phyloP scores from a whole-genome alignment of 2,113 vertebrate genomes.

The Prionailurus bengalensis region DNA sequence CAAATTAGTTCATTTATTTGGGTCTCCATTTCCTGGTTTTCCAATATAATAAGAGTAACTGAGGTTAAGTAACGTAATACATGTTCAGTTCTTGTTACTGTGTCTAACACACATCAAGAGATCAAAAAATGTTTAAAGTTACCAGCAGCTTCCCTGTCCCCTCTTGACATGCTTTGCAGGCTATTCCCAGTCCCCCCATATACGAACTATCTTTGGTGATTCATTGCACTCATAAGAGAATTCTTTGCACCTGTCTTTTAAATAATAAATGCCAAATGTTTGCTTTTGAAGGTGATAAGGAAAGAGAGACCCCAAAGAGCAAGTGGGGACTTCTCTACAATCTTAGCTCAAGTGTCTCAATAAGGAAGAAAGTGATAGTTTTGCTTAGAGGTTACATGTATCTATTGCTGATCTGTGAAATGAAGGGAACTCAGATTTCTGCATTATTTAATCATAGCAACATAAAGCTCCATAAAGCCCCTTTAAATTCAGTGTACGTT shows the following conservation, averaged over 20 bases:
- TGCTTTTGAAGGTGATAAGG: constrained; percentile 51
- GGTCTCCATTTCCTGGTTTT: background rate
- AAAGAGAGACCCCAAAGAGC: background rate
- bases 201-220: background rate
- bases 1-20: background rate
- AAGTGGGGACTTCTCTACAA: background rate
- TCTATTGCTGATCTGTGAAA: background rate
- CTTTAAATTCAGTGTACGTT: background rate
- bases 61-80: background rate
- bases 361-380: background rate
- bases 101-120: background rate
- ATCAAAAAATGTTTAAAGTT: background rate
- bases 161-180: background rate
- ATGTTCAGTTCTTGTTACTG: background rate
- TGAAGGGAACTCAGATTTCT: constrained; percentile 10
- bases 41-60: constrained; percentile 13
- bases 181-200: background rate
- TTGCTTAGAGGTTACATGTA: background rate
- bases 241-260: background rate
- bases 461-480: constrained; percentile 28
- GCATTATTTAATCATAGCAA: constrained; percentile 47
- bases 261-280: constrained; percentile 42
- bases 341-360: constrained; percentile 2
- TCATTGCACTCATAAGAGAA: background rate
- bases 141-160: background rate